phyloP scores from a whole-genome alignment of 2,113 vertebrate genomes.

The Aegypius monachus region DNA sequence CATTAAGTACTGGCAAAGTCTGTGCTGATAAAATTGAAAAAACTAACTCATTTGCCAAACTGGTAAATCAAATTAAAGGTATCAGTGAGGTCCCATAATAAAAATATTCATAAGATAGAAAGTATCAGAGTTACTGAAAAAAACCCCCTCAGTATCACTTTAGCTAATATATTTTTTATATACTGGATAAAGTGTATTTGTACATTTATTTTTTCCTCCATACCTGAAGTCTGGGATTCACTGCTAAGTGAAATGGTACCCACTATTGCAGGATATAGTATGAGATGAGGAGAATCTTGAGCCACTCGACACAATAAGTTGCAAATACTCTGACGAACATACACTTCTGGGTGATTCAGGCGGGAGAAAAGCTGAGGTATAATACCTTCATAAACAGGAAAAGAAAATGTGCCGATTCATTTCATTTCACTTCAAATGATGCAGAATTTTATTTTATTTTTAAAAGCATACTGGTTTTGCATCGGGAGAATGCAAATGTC shows the following conservation, averaged over 20 bases:
- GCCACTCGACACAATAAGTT: constrained; percentile 94
- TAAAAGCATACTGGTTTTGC: not conserved
- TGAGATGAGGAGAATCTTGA: constrained; percentile 95
- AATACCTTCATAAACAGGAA: constrained; percentile 78
- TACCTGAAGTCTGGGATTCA: constrained; percentile 91
- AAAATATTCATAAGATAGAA: not conserved
- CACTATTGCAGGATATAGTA: constrained; percentile 96
- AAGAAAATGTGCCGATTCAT: not conserved
- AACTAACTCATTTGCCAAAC: not conserved
- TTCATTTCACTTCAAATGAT: not conserved
- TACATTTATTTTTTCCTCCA: not conserved
- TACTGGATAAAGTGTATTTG: not conserved
- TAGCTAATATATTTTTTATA: not conserved
- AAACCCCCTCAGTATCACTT: not conserved
- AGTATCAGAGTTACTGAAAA: not conserved
- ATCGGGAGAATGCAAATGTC: fast-evolving
- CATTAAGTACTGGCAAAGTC: not conserved
- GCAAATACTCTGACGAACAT: constrained; percentile 96
- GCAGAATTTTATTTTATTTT: not conserved
- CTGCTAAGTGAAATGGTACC: constrained; percentile 94
- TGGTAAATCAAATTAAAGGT: not conserved
- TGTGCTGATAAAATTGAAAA: not conserved
- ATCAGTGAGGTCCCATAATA: not conserved
- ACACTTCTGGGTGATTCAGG: constrained; percentile 95
- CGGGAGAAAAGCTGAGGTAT: constrained; percentile 98